Evolutionary conservation across 2,797 vertebrate species (phyloP), one percentile per base, ranked within the genome.

Genomic region (Macropodus opercularis): DNA sequence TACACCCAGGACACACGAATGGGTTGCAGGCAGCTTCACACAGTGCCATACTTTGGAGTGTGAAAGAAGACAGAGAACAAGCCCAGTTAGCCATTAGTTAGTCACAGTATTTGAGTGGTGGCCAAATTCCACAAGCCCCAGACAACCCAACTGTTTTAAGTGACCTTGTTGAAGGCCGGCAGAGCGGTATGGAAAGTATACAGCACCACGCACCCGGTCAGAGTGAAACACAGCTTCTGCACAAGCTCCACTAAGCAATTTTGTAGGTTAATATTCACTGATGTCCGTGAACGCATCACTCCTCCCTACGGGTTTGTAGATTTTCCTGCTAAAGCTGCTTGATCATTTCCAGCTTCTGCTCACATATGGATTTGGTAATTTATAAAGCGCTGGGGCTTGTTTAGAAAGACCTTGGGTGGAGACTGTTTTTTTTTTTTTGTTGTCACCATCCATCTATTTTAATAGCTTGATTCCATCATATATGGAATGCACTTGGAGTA

Each of bases 61-160:
- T 67, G 58, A 83, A 87, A 75, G 51, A 62, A 52, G 81, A 75
- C n/a, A 74, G 71, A 63, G 63, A 79, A 87, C 80, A 54, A 80
- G 68, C 74, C 60, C 69, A 78, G 79, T 84, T 73, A 61, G 77
- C 71, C 63, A 69, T 82, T n/a, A n/a, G n/a, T n/a, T n/a, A n/a
- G n/a, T 85, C 69, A 71, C n/a, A n/a, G n/a, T n/a, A n/a, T n/a
- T n/a, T n/a, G n/a, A n/a, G n/a, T n/a, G n/a, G n/a, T n/a, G n/a
- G n/a, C n/a, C n/a, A n/a, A n/a, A n/a, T n/a, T n/a, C 80, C 88
- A 44, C 47, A 63, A 66, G 52, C 62, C 46, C 32, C 43, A 76
- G 75, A 77, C 66, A 79, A 39, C 39, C 47, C 66, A 49, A 57
- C 57, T 67, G 71, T 62, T 44, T 74, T 38, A 75, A 35, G 57